Percentiles rank a stretch among this genome's conserved stretches.
phyloP scores from a whole-genome alignment of 2,797 vertebrate species.

The Catharus ustulatus region DNA sequence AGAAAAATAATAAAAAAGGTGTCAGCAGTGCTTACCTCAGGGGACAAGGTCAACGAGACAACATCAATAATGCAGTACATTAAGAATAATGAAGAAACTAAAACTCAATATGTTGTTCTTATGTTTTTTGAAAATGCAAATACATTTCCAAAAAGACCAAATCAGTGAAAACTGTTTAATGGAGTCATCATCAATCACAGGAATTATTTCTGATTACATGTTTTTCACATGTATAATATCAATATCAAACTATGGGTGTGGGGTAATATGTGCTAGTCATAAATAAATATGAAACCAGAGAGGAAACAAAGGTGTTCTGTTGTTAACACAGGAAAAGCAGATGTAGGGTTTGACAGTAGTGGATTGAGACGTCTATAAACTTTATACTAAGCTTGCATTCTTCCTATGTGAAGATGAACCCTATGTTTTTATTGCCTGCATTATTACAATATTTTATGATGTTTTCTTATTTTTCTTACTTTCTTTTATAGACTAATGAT shows the following conservation, averaged over 20 bases:
- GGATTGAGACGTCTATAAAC: not conserved
- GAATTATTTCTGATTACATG: not conserved
- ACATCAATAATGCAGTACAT: conserved; percentile 24
- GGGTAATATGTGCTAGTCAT: not conserved
- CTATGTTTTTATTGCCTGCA: not conserved
- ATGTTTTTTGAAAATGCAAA: not conserved
- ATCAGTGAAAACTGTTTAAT: not conserved
- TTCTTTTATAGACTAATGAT: not conserved
- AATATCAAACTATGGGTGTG: not conserved
- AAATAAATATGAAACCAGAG: not conserved
- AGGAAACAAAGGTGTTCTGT: not conserved
- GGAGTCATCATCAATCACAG: not conserved
- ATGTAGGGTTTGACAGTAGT: not conserved
- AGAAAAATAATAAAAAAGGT: conserved; percentile 55
- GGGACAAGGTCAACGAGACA: conserved; percentile 14
- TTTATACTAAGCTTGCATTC: not conserved
- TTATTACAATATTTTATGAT: not conserved
- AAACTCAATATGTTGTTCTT: not conserved
- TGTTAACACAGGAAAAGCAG: not conserved
- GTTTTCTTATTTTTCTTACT: not conserved
- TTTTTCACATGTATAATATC: not conserved
- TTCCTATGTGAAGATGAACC: not conserved
- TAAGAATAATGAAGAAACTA: conserved; percentile 4
- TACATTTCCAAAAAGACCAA: not conserved
- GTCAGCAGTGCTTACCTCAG: conserved; percentile 11